Conservation (phyloP, 1,140 invertebrate species). For the Aradophagus sp. region DNA sequence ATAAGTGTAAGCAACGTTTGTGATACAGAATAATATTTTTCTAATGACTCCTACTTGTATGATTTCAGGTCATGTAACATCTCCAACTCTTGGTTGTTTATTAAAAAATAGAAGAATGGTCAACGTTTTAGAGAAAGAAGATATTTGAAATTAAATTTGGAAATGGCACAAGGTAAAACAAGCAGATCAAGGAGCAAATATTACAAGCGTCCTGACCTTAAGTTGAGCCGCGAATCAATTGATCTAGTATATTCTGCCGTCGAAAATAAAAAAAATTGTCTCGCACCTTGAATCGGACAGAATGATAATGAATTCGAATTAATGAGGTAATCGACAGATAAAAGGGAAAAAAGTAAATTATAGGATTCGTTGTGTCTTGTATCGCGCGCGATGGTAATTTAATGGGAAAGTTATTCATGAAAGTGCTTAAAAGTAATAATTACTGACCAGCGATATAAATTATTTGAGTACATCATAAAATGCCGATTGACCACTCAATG, state of each 20-base stretch:
- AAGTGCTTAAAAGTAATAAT: conserved; percentile 38
- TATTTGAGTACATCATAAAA: conserved; percentile 17
- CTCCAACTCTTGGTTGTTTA: no score
- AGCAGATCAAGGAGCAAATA: conserved; percentile 48
- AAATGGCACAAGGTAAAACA: conserved; percentile 41
- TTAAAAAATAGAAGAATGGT: no score
- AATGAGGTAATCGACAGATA: conserved; percentile 30
- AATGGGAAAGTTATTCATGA: conserved; percentile 42
- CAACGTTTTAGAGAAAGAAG: conserved; percentile 3
- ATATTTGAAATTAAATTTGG: conserved; percentile 45
- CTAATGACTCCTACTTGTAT: no score
- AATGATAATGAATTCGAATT: conserved; percentile 39
- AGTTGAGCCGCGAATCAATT: conserved; percentile 20
- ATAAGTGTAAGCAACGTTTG: no score
- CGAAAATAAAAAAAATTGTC: conserved; percentile 39
- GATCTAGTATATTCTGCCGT: conserved; percentile 24
- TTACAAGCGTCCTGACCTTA: conserved; percentile 27
- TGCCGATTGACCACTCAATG: conserved; percentile 14
- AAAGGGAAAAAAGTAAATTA: conserved; percentile 41
- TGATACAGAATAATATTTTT: no score
- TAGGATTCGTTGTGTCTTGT: conserved; percentile 25
- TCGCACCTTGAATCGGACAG: conserved; percentile 39
- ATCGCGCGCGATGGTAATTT: conserved; percentile 30
- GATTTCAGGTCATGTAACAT: no score
- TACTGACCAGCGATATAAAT: conserved; percentile 21